Evolutionary conservation across 2,888 invertebrate species (phyloP), one percentile per base, ranked within the genome.

Genomic region (Synanthedon andrenaeformis): DNA sequence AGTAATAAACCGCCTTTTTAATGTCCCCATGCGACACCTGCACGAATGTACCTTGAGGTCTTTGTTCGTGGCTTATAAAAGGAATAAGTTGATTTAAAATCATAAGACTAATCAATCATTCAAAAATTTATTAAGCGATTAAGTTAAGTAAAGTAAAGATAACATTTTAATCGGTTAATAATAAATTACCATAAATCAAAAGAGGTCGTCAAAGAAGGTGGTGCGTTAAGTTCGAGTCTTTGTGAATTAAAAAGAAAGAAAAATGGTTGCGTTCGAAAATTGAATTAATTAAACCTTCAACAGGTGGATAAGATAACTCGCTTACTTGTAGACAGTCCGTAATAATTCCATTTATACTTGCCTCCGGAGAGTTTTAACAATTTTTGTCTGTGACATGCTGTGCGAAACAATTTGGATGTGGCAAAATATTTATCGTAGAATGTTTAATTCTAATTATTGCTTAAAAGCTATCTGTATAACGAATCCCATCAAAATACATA

Each of bases 241-340:
- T 35, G 35, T 35, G 35, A 35, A 35, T 35, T 35, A 35, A 35
- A 35, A 35, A 60, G 69, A 70, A 68, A 61, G 59, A 61, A 64
- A 59, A 63, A 65, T 68, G 66, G 64, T 64, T 69, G 58, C 59
- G 59, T 66, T 60, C 62, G 59, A 61, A 76, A 79, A 84, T 83
- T 73, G 77, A 82, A 84, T 84, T 79, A 84, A 85, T 84, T 83
- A 84, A 63, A 58, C 64, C 65, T 70, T 77, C 83, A 83, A 84
- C 85, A 85, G 85, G 82, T 85, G 76, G 75, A 58, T 62, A 62
- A 72, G 75, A 76, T 79, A 80, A 81, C 72, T 76, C 64, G 60
- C 70, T 78, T 74, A 63, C 67, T 73, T 67, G 57, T 65, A 65
- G 72, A 68, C 75, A 73, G 66, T 67, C 69, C 71, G 73, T 71